These are phyloP conservation scores for Lasioglossum calceatum DNA, from an alignment of 2,888 invertebrate species.

Conservation along the genomic window DNA sequence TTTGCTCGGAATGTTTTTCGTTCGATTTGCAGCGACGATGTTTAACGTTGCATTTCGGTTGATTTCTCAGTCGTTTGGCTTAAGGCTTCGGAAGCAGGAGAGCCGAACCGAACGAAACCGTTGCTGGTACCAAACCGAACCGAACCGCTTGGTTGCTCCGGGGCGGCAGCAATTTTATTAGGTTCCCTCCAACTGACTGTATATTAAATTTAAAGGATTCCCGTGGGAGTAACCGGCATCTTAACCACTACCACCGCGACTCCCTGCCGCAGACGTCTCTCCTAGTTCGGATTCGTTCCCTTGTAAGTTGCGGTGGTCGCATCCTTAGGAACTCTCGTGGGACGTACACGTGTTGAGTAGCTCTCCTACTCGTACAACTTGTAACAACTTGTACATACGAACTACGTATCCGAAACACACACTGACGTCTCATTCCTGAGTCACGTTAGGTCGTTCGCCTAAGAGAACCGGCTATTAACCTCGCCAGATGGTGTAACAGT, in stretches of 20 bases:
- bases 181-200: slow-evolving; percentile 82
- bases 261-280: slow-evolving; percentile 54
- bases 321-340: slow-evolving; percentile 69
- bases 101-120: neutral
- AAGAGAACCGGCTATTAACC: slow-evolving; percentile 69
- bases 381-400: slow-evolving; percentile 54
- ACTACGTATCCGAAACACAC: slow-evolving; percentile 45
- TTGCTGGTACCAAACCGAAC: neutral
- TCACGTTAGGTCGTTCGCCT: slow-evolving; percentile 70
- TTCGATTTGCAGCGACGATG: slow-evolving; percentile 78
- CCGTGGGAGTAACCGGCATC: slow-evolving; percentile 74
- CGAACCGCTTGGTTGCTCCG: slow-evolving; percentile 68
- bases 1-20: slow-evolving; percentile 60
- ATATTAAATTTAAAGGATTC: slow-evolving; percentile 83
- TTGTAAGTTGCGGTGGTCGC: slow-evolving; percentile 62
- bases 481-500: slow-evolving; percentile 63
- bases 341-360: slow-evolving; percentile 73
- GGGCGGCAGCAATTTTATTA: slow-evolving; percentile 81
- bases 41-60: slow-evolving; percentile 80
- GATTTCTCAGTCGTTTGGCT: slow-evolving; percentile 79
- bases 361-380: slow-evolving; percentile 42
- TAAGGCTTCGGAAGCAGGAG: slow-evolving; percentile 50
- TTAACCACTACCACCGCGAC: slow-evolving; percentile 59
- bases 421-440: slow-evolving; percentile 51
- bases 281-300: slow-evolving; percentile 59